phyloP scores from a whole-genome alignment of 30 jellyfish, hydroid and myxozoan species.

The Turritopsis dohrnii region DNA sequence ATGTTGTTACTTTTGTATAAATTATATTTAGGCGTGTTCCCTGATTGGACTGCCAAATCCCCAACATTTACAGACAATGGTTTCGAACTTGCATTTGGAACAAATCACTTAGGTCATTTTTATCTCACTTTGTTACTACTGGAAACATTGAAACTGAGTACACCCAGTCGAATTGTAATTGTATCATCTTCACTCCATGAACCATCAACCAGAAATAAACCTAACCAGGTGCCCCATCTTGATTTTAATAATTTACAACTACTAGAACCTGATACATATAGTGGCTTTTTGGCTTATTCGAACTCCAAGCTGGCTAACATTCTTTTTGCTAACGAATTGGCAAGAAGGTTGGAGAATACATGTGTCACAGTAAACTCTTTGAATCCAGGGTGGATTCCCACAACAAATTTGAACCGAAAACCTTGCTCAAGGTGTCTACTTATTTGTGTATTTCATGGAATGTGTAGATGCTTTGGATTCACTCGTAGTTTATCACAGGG shows the following conservation, averaged over 20 bases:
- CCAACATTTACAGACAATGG: conserved; percentile 65
- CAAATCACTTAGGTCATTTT: conserved; percentile 73
- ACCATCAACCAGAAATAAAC: not conserved
- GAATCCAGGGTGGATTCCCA: conserved; percentile 56
- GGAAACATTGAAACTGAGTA: conserved; percentile 26
- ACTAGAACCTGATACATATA: conserved; percentile 36
- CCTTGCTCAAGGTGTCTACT: conserved; percentile 31
- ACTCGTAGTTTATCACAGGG: conserved; percentile 44
- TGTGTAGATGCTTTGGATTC: conserved; percentile 48
- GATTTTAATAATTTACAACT: conserved; percentile 36
- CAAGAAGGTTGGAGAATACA: not conserved
- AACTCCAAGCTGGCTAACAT: conserved; percentile 44
- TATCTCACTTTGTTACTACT: conserved; percentile 53
- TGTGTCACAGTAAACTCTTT: conserved; percentile 52
- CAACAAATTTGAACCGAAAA: conserved; percentile 39
- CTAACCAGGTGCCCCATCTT: conserved; percentile 35
- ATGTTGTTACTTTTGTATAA: not conserved
- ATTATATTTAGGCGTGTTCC: not conserved
- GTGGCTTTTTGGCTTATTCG: conserved; percentile 42
- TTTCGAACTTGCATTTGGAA: conserved; percentile 63
- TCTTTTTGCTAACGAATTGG: conserved; percentile 16
- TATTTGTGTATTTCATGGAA: conserved; percentile 50
- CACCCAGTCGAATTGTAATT: conserved; percentile 48
- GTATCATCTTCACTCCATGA: conserved; percentile 42
- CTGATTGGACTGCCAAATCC: conserved; percentile 25